phyloP scores from a whole-genome alignment of 2,888 invertebrate genomes.

The Gordius sp. region DNA sequence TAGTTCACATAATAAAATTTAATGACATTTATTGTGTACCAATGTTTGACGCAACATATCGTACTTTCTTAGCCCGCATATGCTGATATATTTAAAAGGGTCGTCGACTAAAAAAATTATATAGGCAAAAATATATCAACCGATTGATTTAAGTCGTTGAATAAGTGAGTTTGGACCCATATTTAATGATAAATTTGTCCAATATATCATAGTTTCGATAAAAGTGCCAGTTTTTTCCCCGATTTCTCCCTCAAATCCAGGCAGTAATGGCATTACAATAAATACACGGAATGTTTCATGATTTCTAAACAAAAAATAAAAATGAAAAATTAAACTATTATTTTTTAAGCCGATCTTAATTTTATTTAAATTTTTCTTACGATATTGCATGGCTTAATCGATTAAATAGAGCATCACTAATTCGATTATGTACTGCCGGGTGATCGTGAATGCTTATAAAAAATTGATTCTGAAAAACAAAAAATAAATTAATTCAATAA shows the following conservation, averaged over 20 bases:
- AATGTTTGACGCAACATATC: conserved; percentile 24
- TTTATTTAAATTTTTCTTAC: no score
- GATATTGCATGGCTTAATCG: no score
- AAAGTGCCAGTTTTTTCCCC: conserved; percentile 61
- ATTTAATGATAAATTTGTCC: conserved; percentile 81
- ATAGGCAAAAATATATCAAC: background rate
- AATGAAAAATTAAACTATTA: no score
- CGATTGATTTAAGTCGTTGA: background rate
- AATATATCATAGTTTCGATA: conserved; percentile 71
- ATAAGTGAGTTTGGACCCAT: conserved; percentile 60
- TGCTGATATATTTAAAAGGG: conserved; percentile 27
- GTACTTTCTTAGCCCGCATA: conserved; percentile 27
- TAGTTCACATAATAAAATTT: no score
- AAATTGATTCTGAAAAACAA: conserved; percentile 9
- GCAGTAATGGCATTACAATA: conserved; percentile 71
- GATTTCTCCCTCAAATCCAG: conserved; percentile 83
- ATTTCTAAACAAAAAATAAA: no score
- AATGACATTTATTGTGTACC: no score
- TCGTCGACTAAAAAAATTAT: conserved; percentile 21
- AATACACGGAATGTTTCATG: conserved; percentile 52
- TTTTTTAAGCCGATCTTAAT: no score
- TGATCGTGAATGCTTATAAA: conserved; percentile 8
- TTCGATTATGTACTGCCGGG: background rate
- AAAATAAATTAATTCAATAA: no score
- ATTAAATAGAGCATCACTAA: conserved; percentile 19